Conservation (phyloP, 2,888 invertebrate genomes). For the Hymenopus coronatus region DNA sequence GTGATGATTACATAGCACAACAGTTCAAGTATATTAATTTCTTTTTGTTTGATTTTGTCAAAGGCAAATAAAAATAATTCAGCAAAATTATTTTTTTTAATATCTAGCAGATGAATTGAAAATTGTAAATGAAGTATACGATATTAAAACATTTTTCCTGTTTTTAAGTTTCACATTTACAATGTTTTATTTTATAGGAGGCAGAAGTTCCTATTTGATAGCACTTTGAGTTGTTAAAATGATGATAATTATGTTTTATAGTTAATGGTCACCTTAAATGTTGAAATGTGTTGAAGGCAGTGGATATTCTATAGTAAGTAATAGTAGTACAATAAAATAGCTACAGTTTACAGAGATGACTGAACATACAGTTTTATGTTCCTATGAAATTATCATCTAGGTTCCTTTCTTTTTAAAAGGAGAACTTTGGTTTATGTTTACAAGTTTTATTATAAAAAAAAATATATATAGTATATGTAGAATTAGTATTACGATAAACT, state of each 20-base stretch:
- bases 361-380: neutral
- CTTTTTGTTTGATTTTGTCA: neutral
- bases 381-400: neutral
- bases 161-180: neutral
- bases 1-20: neutral
- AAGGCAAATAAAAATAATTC: neutral
- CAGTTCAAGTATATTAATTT: neutral
- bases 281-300: neutral
- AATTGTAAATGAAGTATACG: neutral
- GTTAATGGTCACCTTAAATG: neutral
- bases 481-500: neutral
- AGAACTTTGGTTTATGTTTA: neutral
- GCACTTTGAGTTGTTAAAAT: neutral
- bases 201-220: neutral
- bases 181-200: neutral
- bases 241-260: neutral
- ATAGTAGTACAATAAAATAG: neutral
- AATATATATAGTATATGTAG: neutral
- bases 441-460: neutral
- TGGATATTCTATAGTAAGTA: neutral
- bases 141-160: neutral
- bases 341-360: neutral
- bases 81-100: neutral
- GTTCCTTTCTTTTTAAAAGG: neutral
- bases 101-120: neutral